These are phyloP conservation scores for Meriones unguiculatus DNA, from an alignment of 2,113 vertebrate species.

Conservation along the genomic window DNA sequence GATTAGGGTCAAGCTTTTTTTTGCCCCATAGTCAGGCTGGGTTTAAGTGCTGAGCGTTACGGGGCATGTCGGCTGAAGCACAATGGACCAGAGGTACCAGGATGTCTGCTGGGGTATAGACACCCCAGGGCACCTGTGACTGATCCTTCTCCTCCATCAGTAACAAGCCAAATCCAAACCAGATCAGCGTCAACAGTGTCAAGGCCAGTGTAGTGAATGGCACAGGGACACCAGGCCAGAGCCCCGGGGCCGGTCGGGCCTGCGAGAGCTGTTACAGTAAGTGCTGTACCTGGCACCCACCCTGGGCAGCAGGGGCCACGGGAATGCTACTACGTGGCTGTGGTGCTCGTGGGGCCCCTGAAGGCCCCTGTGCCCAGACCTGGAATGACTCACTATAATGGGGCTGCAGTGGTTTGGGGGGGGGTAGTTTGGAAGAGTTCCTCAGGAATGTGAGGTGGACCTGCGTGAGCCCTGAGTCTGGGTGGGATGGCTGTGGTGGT, in stretches of 20 bases:
- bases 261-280: slow-evolving; percentile 99
- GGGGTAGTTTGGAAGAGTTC: not conserved
- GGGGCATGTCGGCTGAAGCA: not conserved
- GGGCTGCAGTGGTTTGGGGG: not conserved
- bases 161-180: slow-evolving; percentile 99
- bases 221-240: slow-evolving; percentile 88
- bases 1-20: too few species aligned
- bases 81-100: not conserved
- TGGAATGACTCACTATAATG: not conserved
- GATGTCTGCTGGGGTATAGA: not conserved
- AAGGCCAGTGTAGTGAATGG: slow-evolving; percentile 97
- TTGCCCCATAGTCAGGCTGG: not conserved
- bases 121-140: slow-evolving; percentile 13
- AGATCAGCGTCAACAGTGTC: slow-evolving; percentile 94
- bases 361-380: not conserved
- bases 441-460: not conserved
- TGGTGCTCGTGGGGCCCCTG: not conserved
- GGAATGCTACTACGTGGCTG: not conserved
- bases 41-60: fast-evolving
- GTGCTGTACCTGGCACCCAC: slow-evolving; percentile 66
- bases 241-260: slow-evolving; percentile 91
- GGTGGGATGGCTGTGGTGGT: not conserved
- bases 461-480: not conserved
- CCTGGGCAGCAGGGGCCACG: not conserved
- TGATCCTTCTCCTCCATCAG: slow-evolving; percentile 85